A percentile compares a stretch with the other conserved stretches of the same genome.
Conservation (phyloP, 2,888 invertebrate genomes). For the Phasia obesa region DNA sequence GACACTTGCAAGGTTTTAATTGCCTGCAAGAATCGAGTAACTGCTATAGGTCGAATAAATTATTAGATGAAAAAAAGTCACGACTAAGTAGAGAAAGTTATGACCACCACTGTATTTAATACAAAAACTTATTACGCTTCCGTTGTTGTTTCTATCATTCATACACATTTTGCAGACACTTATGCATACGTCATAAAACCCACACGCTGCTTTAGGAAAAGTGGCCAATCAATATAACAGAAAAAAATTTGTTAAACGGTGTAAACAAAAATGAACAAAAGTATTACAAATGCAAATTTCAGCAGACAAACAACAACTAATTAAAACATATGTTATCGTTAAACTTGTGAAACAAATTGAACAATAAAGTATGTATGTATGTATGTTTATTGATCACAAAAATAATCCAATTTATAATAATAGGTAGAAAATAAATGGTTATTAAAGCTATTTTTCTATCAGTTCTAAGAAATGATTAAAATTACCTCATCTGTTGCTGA, state of each 20-base stretch:
- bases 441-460: not conserved
- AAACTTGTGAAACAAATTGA: not conserved
- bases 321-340: not conserved
- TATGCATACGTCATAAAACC: not conserved
- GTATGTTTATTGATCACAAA: too few species aligned
- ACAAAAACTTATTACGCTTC: too few species aligned
- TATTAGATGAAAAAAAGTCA: too few species aligned
- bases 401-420: too few species aligned
- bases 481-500: conserved; percentile 76
- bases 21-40: too few species aligned
- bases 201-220: not conserved
- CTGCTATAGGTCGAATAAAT: too few species aligned
- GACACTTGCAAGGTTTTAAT: too few species aligned
- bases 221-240: not conserved
- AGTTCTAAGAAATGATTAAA: conserved; percentile 1
- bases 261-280: not conserved
- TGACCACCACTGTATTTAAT: too few species aligned
- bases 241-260: not conserved
- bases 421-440: too few species aligned
- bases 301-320: not conserved
- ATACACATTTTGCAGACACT: too few species aligned
- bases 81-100: too few species aligned
- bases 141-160: too few species aligned
- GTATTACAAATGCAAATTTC: not conserved
- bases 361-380: not conserved